A percentile compares a stretch with the other conserved stretches of the same genome.
These are phyloP conservation scores for Caerostris extrusa DNA, from an alignment of 1,140 invertebrate genomes.

Conservation along the genomic window DNA sequence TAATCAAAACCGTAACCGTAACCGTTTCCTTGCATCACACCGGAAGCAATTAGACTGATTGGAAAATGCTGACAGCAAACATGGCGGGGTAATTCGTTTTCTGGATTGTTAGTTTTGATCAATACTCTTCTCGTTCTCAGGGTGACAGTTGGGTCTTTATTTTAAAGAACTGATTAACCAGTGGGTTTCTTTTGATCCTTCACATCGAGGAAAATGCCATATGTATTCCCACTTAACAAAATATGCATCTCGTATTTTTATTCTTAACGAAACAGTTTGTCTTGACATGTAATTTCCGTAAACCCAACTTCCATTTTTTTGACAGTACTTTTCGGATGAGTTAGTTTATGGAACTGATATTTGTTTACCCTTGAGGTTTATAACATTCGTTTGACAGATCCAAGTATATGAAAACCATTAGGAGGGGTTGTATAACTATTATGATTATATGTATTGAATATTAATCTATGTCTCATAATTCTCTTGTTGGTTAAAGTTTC, in stretches of 20 bases:
- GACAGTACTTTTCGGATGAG: background rate
- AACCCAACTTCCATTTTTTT: background rate
- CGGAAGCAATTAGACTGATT: slow-evolving; percentile 26
- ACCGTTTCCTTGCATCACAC: background rate
- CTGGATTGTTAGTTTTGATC: slow-evolving; percentile 30
- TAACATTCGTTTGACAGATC: background rate
- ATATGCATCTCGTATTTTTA: background rate
- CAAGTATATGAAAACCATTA: background rate
- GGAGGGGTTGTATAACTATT: background rate
- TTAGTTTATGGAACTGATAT: background rate
- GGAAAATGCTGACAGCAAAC: slow-evolving; percentile 34
- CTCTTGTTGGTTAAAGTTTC: background rate
- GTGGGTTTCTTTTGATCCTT: background rate
- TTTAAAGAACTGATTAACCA: background rate
- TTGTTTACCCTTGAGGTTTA: background rate
- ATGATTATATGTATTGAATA: background rate
- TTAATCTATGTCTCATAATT: background rate
- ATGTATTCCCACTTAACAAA: background rate
- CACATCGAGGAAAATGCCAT: background rate
- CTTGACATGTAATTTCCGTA: background rate
- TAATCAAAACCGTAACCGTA: slow-evolving; percentile 5
- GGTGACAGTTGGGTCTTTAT: background rate
- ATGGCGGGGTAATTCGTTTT: slow-evolving; percentile 27
- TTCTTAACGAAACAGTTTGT: background rate
- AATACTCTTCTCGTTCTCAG: background rate